Percentiles rank a stretch among this genome's conserved stretches.
phyloP scores from a whole-genome alignment of 2,888 invertebrate genomes.

The Cataglyphis cursor region DNA sequence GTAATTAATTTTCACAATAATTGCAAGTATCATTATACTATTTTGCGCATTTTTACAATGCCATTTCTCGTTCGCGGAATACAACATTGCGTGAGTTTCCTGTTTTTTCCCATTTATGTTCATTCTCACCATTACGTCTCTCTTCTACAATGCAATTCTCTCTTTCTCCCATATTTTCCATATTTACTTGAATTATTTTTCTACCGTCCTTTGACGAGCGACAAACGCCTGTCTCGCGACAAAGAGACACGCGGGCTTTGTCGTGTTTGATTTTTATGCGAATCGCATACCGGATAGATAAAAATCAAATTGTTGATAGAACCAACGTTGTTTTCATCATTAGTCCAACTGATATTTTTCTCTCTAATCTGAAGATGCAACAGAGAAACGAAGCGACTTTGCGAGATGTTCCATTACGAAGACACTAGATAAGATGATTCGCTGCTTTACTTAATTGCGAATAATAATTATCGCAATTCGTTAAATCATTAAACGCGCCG shows the following conservation, averaged over 20 bases:
- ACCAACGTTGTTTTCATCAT: conserved; percentile 27
- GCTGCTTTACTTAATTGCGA: not conserved
- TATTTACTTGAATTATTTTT: conserved; percentile 63
- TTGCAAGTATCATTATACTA: not conserved
- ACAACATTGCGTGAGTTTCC: conserved; percentile 13
- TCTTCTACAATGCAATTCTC: not conserved
- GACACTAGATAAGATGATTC: not conserved
- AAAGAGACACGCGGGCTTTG: conserved; percentile 24
- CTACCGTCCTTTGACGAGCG: conserved; percentile 58
- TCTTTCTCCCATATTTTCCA: conserved; percentile 5
- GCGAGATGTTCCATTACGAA: not conserved
- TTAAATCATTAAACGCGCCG: conserved; percentile 17
- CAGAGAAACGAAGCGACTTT: not conserved
- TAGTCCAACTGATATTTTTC: conserved; percentile 7
- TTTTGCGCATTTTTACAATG: conserved; percentile 31
- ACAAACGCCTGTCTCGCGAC: conserved; percentile 44
- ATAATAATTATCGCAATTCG: conserved; percentile 30
- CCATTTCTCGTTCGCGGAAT: conserved; percentile 13
- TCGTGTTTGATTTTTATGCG: conserved; percentile 64
- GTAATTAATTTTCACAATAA: conserved; percentile 40
- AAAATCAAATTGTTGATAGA: conserved; percentile 30
- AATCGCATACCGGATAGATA: conserved; percentile 3
- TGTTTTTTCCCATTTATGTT: conserved; percentile 12
- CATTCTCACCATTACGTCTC: not conserved
- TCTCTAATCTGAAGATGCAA: not conserved